Percentiles rank a stretch among this genome's conserved stretches.
These are phyloP conservation scores for Chaenodraco wilsoni DNA, from an alignment of 2,797 vertebrate species.

Conservation along the genomic window DNA sequence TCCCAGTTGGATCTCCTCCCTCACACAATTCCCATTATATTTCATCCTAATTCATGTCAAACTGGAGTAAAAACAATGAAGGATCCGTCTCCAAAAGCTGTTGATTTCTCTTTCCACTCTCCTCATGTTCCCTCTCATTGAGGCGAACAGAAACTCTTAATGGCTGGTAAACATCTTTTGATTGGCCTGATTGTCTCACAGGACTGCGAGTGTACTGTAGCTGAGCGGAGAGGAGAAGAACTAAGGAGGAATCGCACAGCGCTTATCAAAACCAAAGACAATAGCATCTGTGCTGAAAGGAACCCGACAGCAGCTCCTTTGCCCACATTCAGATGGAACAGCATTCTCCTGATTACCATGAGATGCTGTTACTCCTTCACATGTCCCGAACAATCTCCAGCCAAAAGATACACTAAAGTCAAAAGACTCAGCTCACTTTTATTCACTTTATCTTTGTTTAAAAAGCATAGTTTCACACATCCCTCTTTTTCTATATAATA, in stretches of 20 bases:
- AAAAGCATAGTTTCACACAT: constrained; percentile 11
- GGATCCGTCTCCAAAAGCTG: constrained; percentile 42
- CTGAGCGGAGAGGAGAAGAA: constrained; percentile 43
- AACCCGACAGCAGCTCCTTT: constrained; percentile 37
- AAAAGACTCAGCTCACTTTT: neutral
- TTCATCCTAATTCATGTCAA: constrained; percentile 71
- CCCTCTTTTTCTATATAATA: constrained; percentile 25
- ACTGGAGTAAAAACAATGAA: constrained; percentile 59
- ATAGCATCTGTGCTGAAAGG: constrained; percentile 62
- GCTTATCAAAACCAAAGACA: constrained; percentile 59
- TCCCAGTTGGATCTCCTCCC: constrained; percentile 46
- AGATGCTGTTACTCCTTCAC: constrained; percentile 21
- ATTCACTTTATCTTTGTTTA: constrained; percentile 2
- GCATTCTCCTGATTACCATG: constrained; percentile 47
- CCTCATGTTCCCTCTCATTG: constrained; percentile 27
- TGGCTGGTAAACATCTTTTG: constrained; percentile 68
- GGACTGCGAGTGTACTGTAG: constrained; percentile 25
- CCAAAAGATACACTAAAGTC: neutral
- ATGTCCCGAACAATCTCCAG: constrained; percentile 9
- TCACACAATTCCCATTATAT: constrained; percentile 22
- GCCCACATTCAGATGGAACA: constrained; percentile 50
- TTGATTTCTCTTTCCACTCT: constrained; percentile 38
- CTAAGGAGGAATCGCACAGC: constrained; percentile 25
- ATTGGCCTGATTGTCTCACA: constrained; percentile 65
- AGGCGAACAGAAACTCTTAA: constrained; percentile 37